These are phyloP conservation scores for Rhyzopertha dominica DNA, from an alignment of 1,140 invertebrate species.

Conservation along the genomic window DNA sequence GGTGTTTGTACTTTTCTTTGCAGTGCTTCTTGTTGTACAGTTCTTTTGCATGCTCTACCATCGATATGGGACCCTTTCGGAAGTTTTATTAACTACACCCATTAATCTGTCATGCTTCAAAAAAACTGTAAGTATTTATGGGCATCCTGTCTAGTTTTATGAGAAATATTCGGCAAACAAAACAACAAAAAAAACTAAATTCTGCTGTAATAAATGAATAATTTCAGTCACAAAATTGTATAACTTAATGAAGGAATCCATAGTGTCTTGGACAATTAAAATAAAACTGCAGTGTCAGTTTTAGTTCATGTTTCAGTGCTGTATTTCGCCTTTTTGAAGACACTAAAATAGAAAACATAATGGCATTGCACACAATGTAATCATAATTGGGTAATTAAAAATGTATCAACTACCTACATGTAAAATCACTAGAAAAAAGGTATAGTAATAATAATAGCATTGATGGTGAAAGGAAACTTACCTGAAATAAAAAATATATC, in stretches of 20 bases:
- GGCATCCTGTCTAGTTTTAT: conserved; percentile 5
- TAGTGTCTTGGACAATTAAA: conserved; percentile 1
- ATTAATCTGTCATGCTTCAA: conserved; percentile 46
- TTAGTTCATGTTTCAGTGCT: too few species aligned
- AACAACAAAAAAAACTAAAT: conserved; percentile 19
- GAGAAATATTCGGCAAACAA: too few species aligned
- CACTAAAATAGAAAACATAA: too few species aligned
- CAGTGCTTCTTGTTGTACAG: conserved; percentile 66
- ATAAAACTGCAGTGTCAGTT: too few species aligned
- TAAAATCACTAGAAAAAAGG: too few species aligned
- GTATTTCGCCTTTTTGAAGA: too few species aligned
- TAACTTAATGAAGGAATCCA: not conserved
- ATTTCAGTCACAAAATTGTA: conserved; percentile 24
- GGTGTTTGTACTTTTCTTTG: conserved; percentile 70
- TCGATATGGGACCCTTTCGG: conserved; percentile 76
- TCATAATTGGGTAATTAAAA: too few species aligned
- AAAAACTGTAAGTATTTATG: conserved; percentile 27
- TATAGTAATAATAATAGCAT: too few species aligned
- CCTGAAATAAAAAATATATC: too few species aligned
- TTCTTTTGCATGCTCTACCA: conserved; percentile 82
- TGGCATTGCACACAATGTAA: too few species aligned
- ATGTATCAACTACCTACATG: too few species aligned
- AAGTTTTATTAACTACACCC: conserved; percentile 73
- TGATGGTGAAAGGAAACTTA: too few species aligned
- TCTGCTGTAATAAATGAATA: conserved; percentile 23